Conservation (phyloP, 2,113 vertebrate species). For the Clarias batrachus region DNA sequence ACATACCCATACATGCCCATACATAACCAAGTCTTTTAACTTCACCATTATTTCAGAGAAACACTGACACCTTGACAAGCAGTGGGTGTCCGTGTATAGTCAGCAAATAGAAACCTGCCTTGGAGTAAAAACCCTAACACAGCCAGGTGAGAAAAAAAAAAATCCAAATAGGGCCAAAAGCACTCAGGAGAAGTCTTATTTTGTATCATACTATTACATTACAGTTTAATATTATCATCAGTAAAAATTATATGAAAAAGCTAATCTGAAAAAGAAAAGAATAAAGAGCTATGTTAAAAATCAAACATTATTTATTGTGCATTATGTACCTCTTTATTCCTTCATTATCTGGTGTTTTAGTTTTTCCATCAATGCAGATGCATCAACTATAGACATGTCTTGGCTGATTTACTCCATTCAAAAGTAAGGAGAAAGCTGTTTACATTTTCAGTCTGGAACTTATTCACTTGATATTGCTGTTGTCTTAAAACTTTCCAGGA, state of each 20-base stretch:
- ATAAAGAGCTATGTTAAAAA: background rate
- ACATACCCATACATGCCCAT: background rate
- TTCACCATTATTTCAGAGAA: background rate
- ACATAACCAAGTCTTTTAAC: background rate
- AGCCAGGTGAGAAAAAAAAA: background rate
- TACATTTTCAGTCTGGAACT: background rate
- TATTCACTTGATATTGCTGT: background rate
- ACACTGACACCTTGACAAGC: background rate
- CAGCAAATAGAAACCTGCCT: background rate
- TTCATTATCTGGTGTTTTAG: background rate
- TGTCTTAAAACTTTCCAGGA: background rate
- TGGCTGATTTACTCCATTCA: background rate
- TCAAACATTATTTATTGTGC: background rate
- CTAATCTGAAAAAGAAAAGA: background rate
- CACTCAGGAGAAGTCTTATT: background rate
- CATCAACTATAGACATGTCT: background rate
- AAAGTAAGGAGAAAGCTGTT: background rate
- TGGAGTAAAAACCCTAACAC: background rate
- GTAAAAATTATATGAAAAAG: background rate
- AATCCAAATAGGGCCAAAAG: background rate
- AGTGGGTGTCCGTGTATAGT: background rate
- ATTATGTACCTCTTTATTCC: background rate
- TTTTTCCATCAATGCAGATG: background rate
- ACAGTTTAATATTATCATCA: background rate
- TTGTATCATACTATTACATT: background rate